Percentiles rank a stretch among this genome's conserved stretches.
phyloP scores from a whole-genome alignment of 2,888 invertebrate species.

The Lasioglossum leucozonium region DNA sequence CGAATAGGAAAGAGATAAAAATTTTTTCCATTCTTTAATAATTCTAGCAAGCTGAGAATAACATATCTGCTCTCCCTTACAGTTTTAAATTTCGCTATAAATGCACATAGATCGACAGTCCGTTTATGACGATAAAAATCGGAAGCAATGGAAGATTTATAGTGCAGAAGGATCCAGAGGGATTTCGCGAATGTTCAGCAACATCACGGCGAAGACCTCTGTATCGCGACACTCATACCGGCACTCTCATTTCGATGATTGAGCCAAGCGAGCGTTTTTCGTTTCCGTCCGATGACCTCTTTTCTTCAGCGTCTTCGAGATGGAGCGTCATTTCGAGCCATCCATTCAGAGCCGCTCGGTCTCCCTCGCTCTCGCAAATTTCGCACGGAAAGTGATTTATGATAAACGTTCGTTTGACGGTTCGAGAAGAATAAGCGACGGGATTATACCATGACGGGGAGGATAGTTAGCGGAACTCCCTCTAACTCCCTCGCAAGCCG shows the following conservation, averaged over 20 bases:
- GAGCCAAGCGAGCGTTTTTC: slow-evolving; percentile 71
- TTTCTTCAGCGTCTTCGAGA: slow-evolving; percentile 46
- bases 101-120: too few relatives aligned
- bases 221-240: neutral
- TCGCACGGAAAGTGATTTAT: slow-evolving; percentile 49
- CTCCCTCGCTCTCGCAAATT: slow-evolving; percentile 42
- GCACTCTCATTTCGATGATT: slow-evolving; percentile 54
- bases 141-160: neutral
- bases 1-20: too few relatives aligned
- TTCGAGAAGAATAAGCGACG: slow-evolving; percentile 24
- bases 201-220: neutral
- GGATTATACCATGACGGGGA: slow-evolving; percentile 17
- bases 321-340: slow-evolving; percentile 55
- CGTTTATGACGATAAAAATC: neutral
- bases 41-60: too few relatives aligned
- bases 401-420: slow-evolving; percentile 42
- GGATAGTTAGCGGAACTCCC: neutral
- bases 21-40: too few relatives aligned
- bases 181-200: neutral
- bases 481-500: neutral
- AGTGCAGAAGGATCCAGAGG: neutral
- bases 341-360: slow-evolving; percentile 56
- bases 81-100: too few relatives aligned
- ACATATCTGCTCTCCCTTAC: too few relatives aligned
- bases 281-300: slow-evolving; percentile 52